Base-by-base conservation (phyloP, 2,888 invertebrate genomes). In the Patella ulyssiponensis region DNA sequence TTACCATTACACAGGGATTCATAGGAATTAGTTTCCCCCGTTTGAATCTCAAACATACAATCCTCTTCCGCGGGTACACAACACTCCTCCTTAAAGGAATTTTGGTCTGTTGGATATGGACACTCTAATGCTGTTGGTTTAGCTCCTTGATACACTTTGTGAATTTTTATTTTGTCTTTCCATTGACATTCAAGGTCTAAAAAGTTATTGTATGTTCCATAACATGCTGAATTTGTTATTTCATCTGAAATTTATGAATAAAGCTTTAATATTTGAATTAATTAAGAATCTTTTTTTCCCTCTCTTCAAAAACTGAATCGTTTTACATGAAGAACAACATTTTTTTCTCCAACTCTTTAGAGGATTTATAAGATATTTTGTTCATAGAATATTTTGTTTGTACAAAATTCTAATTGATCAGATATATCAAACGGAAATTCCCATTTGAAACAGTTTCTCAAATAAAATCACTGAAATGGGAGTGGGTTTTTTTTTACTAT, bases 191-290 rank as follows among this genome's bases (percentile, higher is more conserved):
- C 52, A 15, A 72, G 44, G 58, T 76, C 69, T 52, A 76, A 69
- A 69, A 76, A 76, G 69, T 76, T 76, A 17, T 72, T 76, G 52
- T 56, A 33, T n/a, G 72, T 76, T 17, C 76, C 76, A 27, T 76
- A 76, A 23, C 76, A 76, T 56, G 76, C 76, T 44, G 58, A 73
- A 44, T 56, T 33, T 54, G 44, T 44, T 44, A 44, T 44, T 44
- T 44, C 44, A 44, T 33, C 64, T 69, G 69, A 69, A 64, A 74
- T 44, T 44, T 5, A 44, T 9, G 9, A 44, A 44, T 44, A 44
- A 9, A 44, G 44, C 7, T 44, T 44, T 44, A 44, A 44, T 44
- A 44, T 44, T 9, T 9, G 44, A 44, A 44, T 44, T 44, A 44
- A 33, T 44, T 44, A 44, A 44, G 9, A 44, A 44, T 44, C 9